Evolutionary conservation across 1,140 invertebrate species (phyloP), one percentile per base, ranked within the genome.

Genomic region (Megalopta genalis): DNA sequence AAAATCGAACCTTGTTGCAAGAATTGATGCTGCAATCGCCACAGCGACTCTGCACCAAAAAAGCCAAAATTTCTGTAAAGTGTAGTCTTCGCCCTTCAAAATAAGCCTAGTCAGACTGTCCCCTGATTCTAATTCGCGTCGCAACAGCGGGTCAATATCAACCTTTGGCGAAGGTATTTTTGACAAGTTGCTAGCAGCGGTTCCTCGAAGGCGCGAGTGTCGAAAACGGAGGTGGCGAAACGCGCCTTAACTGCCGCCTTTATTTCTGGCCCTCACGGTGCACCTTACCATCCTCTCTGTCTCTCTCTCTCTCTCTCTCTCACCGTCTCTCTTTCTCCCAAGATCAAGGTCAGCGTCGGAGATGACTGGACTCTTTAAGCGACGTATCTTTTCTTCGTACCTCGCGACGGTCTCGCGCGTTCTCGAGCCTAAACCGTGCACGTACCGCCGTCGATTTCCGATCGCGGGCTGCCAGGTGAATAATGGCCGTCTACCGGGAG

Each of bases 321-420:
- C 9, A 14, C 59, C 63, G 14, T 27, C 77, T 86, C 89, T 49
- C 9, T 25, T 46, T 52, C 84, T 86, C 87, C 90, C 91, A 92
- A 92, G 91, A 92, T 92, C 91, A 92, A 92, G 91, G 91, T 89
- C 91, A 91, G 76, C 81, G 86, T 68, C 39, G 81, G 90, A 88
- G 91, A 93, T 93, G 92, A 92, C 91, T 92, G 88, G 91, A 90
- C 90, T 91, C 86, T 91, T 92, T 91, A 90, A 90, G 83, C 86
- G 82, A 86, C 80, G 83, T 87, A 86, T 86, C 88, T 90, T 87
- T 91, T 88, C 87, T 85, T 81, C 84, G 78, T 84, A 81, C 77
- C 78, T 66, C 77, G 77, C 65, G 63, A 69, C 65, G 81, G 23
- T 25, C 72, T 82, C 77, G 46, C 73, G 73, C 52, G 77, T 69